These are phyloP conservation scores for Diprion similis DNA, from an alignment of 1,140 invertebrate genomes.

Conservation along the genomic window DNA sequence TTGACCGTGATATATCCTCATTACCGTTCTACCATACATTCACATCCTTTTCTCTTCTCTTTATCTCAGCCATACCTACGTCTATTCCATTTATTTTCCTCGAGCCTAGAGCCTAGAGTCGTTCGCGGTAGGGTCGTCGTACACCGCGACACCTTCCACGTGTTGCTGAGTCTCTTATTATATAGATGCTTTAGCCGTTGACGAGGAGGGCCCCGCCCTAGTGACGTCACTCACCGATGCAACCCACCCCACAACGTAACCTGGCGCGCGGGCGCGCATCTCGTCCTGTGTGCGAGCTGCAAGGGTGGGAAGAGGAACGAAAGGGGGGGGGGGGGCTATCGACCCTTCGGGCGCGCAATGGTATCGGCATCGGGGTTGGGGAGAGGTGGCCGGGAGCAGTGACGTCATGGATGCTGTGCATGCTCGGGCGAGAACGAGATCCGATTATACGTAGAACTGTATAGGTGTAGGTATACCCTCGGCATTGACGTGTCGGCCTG, in stretches of 20 bases:
- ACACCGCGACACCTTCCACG: background rate
- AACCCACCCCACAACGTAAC: slow-evolving; percentile 18
- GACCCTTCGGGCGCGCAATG: slow-evolving; percentile 51
- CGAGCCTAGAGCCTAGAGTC: too few relatives aligned
- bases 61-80: too few relatives aligned
- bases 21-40: too few relatives aligned
- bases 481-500: too few relatives aligned
- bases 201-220: slow-evolving; percentile 57
- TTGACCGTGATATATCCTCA: too few relatives aligned
- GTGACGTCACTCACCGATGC: slow-evolving; percentile 49
- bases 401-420: slow-evolving; percentile 41
- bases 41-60: too few relatives aligned
- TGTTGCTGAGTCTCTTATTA: background rate
- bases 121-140: too few relatives aligned
- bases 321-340: slow-evolving; percentile 44
- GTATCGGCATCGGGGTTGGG: slow-evolving; percentile 35
- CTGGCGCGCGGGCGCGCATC: slow-evolving; percentile 21
- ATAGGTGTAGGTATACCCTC: too few relatives aligned
- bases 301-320: slow-evolving; percentile 18
- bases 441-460: background rate
- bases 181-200: slow-evolving; percentile 35
- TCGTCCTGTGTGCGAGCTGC: background rate
- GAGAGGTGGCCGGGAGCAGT: slow-evolving; percentile 16
- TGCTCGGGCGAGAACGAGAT: background rate
- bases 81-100: too few relatives aligned